Evolutionary conservation across 2,888 invertebrate genomes (phyloP), one percentile per base, ranked within the genome.

Genomic region (Napeogenes inachia): DNA sequence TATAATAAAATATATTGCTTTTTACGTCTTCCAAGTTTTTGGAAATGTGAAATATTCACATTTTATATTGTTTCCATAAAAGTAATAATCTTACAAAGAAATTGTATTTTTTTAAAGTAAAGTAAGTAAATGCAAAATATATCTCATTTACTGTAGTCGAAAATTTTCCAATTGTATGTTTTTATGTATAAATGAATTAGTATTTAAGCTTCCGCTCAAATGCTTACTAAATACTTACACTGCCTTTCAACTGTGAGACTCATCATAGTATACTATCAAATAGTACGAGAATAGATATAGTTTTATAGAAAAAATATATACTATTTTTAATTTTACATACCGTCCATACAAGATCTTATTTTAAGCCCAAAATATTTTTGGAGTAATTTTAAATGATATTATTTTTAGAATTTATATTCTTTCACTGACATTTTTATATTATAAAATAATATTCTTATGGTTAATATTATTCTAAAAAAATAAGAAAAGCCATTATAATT

Each of bases 401-500:
- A 42, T 42, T 8, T 42, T 10, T 10, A 10, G 10, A 42, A 42
- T 42, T 8, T 10, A 35, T 35, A 35, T 13, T 47, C 47, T 47
- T 13, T 50, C 10, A 50, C 21, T 50, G 3, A 30, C 3, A 30
- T 50, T 30, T 50, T 21, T 10, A 47, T 21, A 50, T 50, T 50
- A 30, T 50, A 10, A 50, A 30, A 50, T 50, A 50, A 42, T 42
- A 10, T 42, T 42, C 4, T 35, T 4, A 42, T 10, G 42, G 8
- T 42, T 2, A 42, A 42, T 42, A 10, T 10, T 12, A 38, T 42
- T 46, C 13, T 12, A 13, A 46, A 30, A 30, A 50, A 30, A 8
- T 50, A 50, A 50, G 50, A 30, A 30, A 50, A 50, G 50, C 50
- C 50, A 50, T 50, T 50, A 50, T 50, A 50, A 50, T 30, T 50